Conservation (phyloP, 2,888 invertebrate genomes). For the Drosophila kuntzei region DNA sequence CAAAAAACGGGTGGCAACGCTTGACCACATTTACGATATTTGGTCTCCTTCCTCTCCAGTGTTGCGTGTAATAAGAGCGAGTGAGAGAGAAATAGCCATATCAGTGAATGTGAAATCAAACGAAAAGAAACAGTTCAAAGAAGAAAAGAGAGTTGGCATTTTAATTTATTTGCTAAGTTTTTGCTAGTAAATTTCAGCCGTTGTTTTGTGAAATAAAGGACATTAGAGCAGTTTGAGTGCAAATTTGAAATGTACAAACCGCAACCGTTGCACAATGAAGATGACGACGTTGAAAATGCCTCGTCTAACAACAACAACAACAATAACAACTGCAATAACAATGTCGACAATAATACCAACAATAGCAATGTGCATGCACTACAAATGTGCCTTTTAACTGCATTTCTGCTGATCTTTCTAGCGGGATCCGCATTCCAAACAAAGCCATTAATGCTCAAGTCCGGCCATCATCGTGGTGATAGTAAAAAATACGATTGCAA, state of each 20-base stretch:
- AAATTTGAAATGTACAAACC: constrained; percentile 44
- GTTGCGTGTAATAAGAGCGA: too few relatives aligned
- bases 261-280: constrained; percentile 44
- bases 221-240: neutral
- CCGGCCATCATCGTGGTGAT: constrained; percentile 44
- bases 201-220: neutral
- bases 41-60: too few relatives aligned
- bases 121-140: too few relatives aligned
- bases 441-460: constrained; percentile 15
- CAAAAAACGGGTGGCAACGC: too few relatives aligned
- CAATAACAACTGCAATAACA: neutral
- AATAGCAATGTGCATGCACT: constrained; percentile 43
- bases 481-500: constrained; percentile 44
- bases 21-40: too few relatives aligned
- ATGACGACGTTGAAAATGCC: constrained; percentile 49
- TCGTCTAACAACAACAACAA: constrained; percentile 2
- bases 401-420: constrained; percentile 58
- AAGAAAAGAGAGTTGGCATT: too few relatives aligned
- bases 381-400: constrained; percentile 59
- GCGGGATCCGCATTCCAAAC: constrained; percentile 58
- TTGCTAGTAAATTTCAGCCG: too few relatives aligned
- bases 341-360: neutral
- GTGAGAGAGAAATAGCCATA: too few relatives aligned
- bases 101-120: too few relatives aligned
- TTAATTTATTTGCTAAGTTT: too few relatives aligned